Evolutionary conservation across 2,797 vertebrate genomes (phyloP).

Genomic region (Meriones psammophilus): DNA sequence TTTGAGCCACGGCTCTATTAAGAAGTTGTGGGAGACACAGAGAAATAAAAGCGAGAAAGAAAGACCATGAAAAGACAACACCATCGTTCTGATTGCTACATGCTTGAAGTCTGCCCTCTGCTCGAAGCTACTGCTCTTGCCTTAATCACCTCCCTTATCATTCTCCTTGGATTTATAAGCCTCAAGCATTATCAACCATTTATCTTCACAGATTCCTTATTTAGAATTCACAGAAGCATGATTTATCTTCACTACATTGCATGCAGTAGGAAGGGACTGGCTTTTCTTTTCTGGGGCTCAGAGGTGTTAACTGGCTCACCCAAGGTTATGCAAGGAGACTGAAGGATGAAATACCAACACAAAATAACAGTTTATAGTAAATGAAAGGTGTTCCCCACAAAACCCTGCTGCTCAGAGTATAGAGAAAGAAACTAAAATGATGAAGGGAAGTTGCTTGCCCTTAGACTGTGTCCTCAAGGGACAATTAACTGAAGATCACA

Average conservation of each 20-base stretch:
- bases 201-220: slow-evolving; percentile 70
- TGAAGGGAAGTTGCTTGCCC: neutral
- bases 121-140: neutral
- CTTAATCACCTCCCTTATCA: slow-evolving; percentile 42
- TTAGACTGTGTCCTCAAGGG: neutral
- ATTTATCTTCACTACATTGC: slow-evolving; percentile 59
- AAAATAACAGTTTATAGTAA: neutral
- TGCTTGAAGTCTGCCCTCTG: neutral
- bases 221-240: slow-evolving; percentile 72
- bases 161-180: slow-evolving; percentile 59
- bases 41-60: neutral
- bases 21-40: neutral
- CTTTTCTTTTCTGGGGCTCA: slow-evolving; percentile 56
- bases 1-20: neutral
- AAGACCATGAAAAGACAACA: neutral
- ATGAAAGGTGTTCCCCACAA: neutral
- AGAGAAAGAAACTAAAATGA: slow-evolving; percentile 20
- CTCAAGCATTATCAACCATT: slow-evolving; percentile 52
- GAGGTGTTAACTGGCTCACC: slow-evolving; percentile 49
- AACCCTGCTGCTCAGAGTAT: neutral
- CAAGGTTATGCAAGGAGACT: slow-evolving; percentile 76
- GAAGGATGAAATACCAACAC: slow-evolving; percentile 53
- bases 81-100: neutral
- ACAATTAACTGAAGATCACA: neutral
- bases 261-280: neutral